Percentiles rank a stretch among this genome's conserved stretches.
Conservation (phyloP, 2,113 vertebrate genomes). For the Neofelis nebulosa region DNA sequence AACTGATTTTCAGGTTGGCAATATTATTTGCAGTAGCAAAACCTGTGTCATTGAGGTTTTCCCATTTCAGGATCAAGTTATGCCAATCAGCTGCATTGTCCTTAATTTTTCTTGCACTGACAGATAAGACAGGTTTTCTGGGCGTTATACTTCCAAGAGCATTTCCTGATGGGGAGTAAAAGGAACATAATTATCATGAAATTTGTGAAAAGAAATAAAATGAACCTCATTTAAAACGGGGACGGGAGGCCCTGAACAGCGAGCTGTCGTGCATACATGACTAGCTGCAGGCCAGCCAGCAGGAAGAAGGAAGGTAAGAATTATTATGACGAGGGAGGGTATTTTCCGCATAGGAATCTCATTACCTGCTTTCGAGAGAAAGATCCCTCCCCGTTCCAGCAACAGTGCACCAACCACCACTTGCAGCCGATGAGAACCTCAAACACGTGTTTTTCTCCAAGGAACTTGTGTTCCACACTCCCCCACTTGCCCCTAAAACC, state of each 20-base stretch:
- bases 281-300: neutral
- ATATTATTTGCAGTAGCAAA: conserved; percentile 87
- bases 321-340: neutral
- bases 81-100: conserved; percentile 97
- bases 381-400: neutral
- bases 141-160: conserved; percentile 77
- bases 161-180: conserved; percentile 77
- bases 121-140: conserved; percentile 88
- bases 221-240: neutral
- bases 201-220: neutral
- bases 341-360: neutral
- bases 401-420: neutral
- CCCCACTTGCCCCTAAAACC: neutral
- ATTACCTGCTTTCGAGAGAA: neutral
- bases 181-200: neutral
- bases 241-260: neutral
- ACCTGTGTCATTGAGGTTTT: conserved; percentile 89
- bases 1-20: conserved; percentile 87
- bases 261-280: neutral
- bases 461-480: neutral
- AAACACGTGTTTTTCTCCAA: neutral
- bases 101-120: conserved; percentile 94
- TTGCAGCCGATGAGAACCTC: neutral
- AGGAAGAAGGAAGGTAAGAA: neutral
- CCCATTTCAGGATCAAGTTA: conserved; percentile 95